phyloP scores from a whole-genome alignment of 1,140 invertebrate genomes.

The Zaprionus ornatus region DNA sequence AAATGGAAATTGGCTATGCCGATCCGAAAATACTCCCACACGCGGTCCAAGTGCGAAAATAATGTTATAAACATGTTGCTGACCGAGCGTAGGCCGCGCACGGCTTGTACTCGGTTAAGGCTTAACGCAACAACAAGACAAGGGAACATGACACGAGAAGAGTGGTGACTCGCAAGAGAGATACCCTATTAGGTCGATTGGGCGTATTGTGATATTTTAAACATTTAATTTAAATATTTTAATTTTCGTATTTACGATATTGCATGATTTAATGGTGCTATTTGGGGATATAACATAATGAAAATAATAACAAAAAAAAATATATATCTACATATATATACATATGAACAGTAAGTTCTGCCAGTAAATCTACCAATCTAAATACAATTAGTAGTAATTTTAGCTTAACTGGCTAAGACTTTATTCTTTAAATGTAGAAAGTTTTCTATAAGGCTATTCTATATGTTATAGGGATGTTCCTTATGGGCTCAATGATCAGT shows the following conservation, averaged over 20 bases:
- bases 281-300: no score
- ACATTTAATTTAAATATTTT: neutral
- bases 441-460: no score
- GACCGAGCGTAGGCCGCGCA: constrained; percentile 63
- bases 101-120: constrained; percentile 48
- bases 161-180: neutral
- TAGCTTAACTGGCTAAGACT: no score
- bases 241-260: neutral
- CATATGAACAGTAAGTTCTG: no score
- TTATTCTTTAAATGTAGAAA: no score
- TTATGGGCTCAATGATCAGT: no score
- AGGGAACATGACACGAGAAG: constrained; percentile 6
- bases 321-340: no score
- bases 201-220: no score
- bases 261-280: neutral
- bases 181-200: neutral
- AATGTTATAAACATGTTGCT: constrained; percentile 78
- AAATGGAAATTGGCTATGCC: constrained; percentile 41
- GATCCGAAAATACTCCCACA: constrained; percentile 48
- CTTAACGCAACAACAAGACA: constrained; percentile 40
- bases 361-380: no score
- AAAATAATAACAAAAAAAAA: no score
- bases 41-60: constrained; percentile 65
- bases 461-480: no score
- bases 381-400: no score